phyloP scores from a whole-genome alignment of 2,113 vertebrate genomes.

The Galbula dea region DNA sequence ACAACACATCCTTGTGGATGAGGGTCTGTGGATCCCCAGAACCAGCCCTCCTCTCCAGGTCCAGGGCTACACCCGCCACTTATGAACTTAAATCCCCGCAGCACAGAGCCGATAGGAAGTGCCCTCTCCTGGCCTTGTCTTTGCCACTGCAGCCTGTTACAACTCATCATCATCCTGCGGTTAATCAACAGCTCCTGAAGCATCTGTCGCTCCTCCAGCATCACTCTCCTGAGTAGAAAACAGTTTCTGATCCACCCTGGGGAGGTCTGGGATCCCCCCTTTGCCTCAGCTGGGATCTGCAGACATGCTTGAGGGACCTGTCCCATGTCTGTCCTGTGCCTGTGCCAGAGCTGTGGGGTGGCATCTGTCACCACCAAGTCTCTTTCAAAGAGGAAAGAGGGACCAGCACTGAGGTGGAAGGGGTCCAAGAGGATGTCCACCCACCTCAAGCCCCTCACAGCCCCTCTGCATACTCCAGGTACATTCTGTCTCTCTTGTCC shows the following conservation, averaged over 20 bases:
- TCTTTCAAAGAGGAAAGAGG: background rate
- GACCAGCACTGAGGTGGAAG: background rate
- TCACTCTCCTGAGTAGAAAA: background rate
- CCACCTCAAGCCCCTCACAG: no score
- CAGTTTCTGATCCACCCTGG: background rate
- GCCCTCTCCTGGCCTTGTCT: background rate
- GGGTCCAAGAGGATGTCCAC: no score
- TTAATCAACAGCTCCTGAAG: background rate
- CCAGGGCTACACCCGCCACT: rapidly evolving
- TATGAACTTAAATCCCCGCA: background rate
- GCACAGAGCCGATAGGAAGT: background rate
- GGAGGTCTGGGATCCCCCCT: background rate
- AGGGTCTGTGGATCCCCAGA: background rate
- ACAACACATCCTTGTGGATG: rapidly evolving
- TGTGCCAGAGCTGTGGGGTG: background rate
- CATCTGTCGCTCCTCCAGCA: background rate
- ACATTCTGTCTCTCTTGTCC: background rate
- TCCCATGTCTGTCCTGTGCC: background rate
- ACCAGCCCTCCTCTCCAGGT: background rate
- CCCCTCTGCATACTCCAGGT: background rate
- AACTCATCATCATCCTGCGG: background rate
- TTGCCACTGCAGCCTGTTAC: background rate
- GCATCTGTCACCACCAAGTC: rapidly evolving
- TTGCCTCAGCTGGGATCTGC: background rate
- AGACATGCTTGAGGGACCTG: rapidly evolving